phyloP scores from a whole-genome alignment of 2,113 vertebrate species.

The Morphnarchus princeps region DNA sequence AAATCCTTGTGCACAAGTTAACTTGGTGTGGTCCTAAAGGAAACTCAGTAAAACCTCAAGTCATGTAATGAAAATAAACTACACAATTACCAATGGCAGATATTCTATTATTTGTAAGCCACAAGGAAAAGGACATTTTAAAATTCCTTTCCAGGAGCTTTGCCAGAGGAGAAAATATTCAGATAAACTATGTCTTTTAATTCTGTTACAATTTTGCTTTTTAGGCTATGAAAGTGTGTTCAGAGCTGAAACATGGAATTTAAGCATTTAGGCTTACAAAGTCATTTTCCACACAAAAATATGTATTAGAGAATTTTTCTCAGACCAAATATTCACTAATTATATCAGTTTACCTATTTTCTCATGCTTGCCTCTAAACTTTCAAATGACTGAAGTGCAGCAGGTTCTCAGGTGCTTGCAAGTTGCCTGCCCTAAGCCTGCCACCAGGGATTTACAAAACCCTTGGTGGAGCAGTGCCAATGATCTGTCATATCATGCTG shows the following conservation, averaged over 20 bases:
- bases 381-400: background rate
- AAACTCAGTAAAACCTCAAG: background rate
- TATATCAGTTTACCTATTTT: background rate
- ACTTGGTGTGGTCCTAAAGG: background rate
- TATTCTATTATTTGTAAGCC: background rate
- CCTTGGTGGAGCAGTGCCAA: background rate
- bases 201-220: background rate
- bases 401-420: background rate
- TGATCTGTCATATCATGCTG: background rate
- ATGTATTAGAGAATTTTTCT: slow-evolving; percentile 5
- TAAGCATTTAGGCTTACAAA: background rate
- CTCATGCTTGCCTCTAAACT: background rate
- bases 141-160: background rate
- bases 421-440: background rate
- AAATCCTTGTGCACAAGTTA: background rate
- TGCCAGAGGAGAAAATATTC: background rate
- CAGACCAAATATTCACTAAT: slow-evolving; percentile 1
- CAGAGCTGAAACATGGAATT: background rate
- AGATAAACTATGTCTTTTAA: background rate
- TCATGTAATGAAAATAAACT: slow-evolving; percentile 11
- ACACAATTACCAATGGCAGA: background rate
- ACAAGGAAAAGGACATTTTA: background rate
- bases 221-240: background rate
- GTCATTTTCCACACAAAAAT: background rate
- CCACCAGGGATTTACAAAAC: background rate